These are phyloP conservation scores for Dysmachus trigonus DNA, from an alignment of 2,888 invertebrate species.

Conservation along the genomic window DNA sequence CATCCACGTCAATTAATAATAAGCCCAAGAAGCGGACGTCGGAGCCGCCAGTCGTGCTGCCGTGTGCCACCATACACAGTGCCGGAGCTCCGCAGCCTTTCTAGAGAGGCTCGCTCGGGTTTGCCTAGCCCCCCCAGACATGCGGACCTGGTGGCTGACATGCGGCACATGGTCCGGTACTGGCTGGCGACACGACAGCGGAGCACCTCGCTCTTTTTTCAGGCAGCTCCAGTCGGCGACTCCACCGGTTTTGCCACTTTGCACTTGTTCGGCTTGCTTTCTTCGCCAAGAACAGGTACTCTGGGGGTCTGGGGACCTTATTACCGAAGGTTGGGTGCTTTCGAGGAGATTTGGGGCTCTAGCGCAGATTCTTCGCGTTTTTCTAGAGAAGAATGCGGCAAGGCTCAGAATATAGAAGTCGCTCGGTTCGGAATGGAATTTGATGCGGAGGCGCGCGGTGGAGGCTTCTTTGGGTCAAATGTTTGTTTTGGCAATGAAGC, in stretches of 20 bases:
- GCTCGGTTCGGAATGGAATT: background rate
- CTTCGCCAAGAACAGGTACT: slow-evolving; percentile 24
- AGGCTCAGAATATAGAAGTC: background rate
- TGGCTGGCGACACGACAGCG: background rate
- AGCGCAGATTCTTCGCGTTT: background rate
- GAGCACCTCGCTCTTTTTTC: background rate
- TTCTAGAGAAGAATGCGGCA: background rate
- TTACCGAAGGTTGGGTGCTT: slow-evolving; percentile 15
- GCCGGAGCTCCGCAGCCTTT: background rate
- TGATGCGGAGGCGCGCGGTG: no score
- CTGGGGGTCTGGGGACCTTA: no score
- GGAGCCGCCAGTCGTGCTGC: background rate
- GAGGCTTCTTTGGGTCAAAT: background rate
- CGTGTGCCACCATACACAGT: background rate
- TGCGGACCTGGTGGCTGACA: slow-evolving; percentile 1
- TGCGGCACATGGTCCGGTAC: slow-evolving; percentile 20
- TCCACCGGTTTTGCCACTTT: slow-evolving; percentile 36
- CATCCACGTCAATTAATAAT: slow-evolving; percentile 39
- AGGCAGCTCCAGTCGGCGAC: background rate
- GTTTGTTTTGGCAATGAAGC: background rate
- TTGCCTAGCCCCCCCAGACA: background rate
- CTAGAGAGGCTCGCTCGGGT: background rate
- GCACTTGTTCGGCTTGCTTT: slow-evolving; percentile 39
- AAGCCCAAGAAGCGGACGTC: background rate
- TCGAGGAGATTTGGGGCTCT: background rate